Evolutionary conservation across 2,888 invertebrate species (phyloP).

Genomic region (Acrocyrtus sp.): DNA sequence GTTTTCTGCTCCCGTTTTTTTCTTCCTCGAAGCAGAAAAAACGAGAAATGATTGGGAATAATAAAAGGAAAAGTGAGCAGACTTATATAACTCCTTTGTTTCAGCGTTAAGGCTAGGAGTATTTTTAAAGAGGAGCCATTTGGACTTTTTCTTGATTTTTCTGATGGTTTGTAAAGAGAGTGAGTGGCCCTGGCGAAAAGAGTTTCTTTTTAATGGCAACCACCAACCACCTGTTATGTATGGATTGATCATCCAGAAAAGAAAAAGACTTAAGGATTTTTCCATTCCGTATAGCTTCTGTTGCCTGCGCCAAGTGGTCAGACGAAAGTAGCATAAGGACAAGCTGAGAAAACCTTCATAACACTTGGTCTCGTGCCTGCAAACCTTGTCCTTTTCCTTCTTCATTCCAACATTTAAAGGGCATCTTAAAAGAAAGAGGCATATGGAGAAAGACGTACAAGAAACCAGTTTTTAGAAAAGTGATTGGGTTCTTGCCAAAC

Average conservation of each 20-base stretch:
- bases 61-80: conserved; percentile 17
- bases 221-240: conserved; percentile 40
- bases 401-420: conserved; percentile 36
- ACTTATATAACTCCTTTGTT: not conserved
- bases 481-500: too few relatives aligned
- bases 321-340: too few relatives aligned
- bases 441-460: not conserved
- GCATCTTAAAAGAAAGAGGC: not conserved
- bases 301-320: too few relatives aligned
- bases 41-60: too few relatives aligned
- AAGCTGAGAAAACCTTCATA: too few relatives aligned
- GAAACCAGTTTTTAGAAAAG: conserved; percentile 3
- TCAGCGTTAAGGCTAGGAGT: not conserved
- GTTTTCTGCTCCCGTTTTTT: conserved; percentile 2
- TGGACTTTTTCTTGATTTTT: conserved; percentile 32
- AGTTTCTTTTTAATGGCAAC: too few relatives aligned
- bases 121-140: conserved; percentile 22
- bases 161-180: not conserved
- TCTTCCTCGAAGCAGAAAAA: too few relatives aligned
- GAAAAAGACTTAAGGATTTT: conserved; percentile 26
- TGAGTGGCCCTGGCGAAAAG: not conserved
- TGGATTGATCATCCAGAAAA: conserved; percentile 13
- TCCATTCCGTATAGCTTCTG: too few relatives aligned
- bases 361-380: conserved; percentile 6
- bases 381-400: conserved; percentile 36